Evolutionary conservation across 2,888 invertebrate species (phyloP).

Genomic region (Hesperia comma): DNA sequence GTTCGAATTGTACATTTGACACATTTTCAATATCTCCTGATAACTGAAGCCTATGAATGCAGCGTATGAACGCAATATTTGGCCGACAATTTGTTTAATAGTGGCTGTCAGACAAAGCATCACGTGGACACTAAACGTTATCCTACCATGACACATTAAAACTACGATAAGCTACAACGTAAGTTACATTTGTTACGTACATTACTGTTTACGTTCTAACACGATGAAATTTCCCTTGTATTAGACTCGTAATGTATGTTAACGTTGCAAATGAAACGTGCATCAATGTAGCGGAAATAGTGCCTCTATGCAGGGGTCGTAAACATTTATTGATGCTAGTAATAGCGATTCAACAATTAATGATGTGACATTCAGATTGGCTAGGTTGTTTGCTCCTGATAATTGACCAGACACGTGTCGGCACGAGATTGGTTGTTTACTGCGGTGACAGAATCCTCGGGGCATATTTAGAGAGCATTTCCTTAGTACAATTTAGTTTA

Average conservation of each 20-base stretch:
- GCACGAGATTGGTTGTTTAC: slow-evolving; percentile 17
- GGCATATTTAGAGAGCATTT: slow-evolving; percentile 28
- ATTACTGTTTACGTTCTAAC: slow-evolving; percentile 2
- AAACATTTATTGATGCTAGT: slow-evolving; percentile 42
- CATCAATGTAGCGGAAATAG: background rate
- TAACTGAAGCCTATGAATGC: no score
- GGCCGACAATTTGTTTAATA: slow-evolving; percentile 25
- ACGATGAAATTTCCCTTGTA: background rate
- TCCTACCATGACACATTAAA: slow-evolving; percentile 4
- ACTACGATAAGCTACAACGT: background rate
- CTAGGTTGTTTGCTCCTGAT: slow-evolving; percentile 45
- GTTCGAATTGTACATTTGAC: no score
- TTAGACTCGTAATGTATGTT: background rate
- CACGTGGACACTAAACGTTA: slow-evolving; percentile 21
- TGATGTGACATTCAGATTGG: slow-evolving; percentile 43
- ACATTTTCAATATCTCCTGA: no score
- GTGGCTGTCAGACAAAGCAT: slow-evolving; percentile 29
- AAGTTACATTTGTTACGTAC: background rate
- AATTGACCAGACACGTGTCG: slow-evolving; percentile 43
- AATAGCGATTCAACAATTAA: slow-evolving; percentile 41
- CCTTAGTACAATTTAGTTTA: slow-evolving; percentile 12
- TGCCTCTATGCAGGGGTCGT: slow-evolving; percentile 35
- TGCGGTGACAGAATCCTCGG: slow-evolving; percentile 5
- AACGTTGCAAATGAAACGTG: background rate
- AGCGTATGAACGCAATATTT: slow-evolving; percentile 22